Evolutionary conservation across 2,113 vertebrate genomes (phyloP).

Genomic region (Lethenteron camtschaticum): DNA sequence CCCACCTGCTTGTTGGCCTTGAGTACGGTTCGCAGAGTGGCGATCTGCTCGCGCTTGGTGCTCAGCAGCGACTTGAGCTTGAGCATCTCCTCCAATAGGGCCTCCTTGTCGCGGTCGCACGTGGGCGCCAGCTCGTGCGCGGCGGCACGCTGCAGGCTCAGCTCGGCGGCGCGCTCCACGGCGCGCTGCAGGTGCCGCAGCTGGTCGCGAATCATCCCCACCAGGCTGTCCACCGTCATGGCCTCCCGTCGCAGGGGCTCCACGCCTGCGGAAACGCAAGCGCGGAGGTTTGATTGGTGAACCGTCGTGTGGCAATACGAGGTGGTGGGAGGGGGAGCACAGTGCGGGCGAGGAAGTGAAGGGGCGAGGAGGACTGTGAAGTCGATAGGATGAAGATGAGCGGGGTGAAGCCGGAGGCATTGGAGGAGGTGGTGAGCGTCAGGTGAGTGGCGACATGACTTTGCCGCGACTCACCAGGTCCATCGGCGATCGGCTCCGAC

Average conservation of each 20-base stretch:
- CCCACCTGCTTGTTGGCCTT: conserved; percentile 94
- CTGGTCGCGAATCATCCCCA: conserved; percentile 92
- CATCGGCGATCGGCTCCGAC: too few relatives aligned
- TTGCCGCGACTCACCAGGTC: too few relatives aligned
- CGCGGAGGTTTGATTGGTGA: too few relatives aligned
- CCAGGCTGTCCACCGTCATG: conserved; percentile 96
- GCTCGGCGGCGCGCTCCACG: conserved; percentile 70
- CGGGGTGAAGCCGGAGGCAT: too few relatives aligned
- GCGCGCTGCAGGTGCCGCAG: conserved; percentile 91
- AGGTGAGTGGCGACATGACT: too few relatives aligned
- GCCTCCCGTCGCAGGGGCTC: conserved; percentile 12
- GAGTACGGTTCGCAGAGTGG: conserved; percentile 68
- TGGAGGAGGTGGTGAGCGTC: too few relatives aligned
- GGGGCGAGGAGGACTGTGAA: too few relatives aligned
- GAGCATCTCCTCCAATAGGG: conserved; percentile 84
- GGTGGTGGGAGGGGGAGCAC: too few relatives aligned
- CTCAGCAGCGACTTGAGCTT: conserved; percentile 89
- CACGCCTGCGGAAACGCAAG: too few relatives aligned
- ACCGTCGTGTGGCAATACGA: too few relatives aligned
- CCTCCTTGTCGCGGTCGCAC: conserved; percentile 86
- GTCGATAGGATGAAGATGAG: too few relatives aligned
- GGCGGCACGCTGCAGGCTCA: conserved; percentile 68
- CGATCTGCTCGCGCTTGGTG: conserved; percentile 91
- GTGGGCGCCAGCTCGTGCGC: conserved; percentile 64
- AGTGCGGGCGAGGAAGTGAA: too few relatives aligned